Conservation (phyloP, 1,140 invertebrate genomes). For the Heliconius hermathena region DNA sequence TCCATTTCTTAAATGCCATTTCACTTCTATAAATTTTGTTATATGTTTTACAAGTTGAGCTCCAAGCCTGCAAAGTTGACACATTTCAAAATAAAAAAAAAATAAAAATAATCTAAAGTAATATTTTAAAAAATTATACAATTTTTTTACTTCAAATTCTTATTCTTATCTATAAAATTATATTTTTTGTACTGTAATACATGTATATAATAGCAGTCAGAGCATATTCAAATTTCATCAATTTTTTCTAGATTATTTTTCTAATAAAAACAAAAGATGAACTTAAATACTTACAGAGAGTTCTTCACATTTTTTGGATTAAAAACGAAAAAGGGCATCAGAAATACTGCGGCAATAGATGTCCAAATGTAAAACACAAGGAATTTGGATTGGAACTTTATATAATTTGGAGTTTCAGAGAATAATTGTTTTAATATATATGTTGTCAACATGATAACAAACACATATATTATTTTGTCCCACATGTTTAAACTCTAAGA, state of each 20-base stretch:
- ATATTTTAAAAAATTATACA: no score
- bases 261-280: constrained; percentile 13
- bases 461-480: constrained; percentile 72
- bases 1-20: constrained; percentile 90
- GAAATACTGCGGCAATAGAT: constrained; percentile 56
- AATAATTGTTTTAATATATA: constrained; percentile 78
- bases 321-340: constrained; percentile 77
- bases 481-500: constrained; percentile 55
- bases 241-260: background rate
- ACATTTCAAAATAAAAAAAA: background rate
- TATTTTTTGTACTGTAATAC: no score
- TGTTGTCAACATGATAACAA: constrained; percentile 64
- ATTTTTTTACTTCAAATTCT: no score
- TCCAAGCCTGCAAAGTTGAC: constrained; percentile 61
- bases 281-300: constrained; percentile 70
- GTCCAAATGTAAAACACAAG: constrained; percentile 77
- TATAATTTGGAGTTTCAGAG: constrained; percentile 76
- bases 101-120: no score
- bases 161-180: no score
- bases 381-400: constrained; percentile 81
- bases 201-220: no score
- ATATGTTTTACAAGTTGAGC: constrained; percentile 81
- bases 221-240: no score
- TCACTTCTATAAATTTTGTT: constrained; percentile 88
- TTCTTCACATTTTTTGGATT: constrained; percentile 80